These are phyloP conservation scores for Ispidina picta DNA, from an alignment of 2,797 vertebrate species.

Conservation along the genomic window DNA sequence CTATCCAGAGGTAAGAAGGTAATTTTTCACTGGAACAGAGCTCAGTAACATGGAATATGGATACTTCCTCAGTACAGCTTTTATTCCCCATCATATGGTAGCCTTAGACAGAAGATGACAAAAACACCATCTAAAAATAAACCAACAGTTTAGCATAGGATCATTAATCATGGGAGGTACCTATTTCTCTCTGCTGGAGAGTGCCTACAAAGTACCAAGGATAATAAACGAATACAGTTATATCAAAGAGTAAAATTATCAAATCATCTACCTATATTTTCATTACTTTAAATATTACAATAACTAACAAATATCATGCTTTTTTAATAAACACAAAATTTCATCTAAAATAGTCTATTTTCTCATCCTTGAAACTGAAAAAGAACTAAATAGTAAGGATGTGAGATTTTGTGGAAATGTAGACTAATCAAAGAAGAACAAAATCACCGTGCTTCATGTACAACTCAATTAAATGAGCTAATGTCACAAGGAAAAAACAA, in stretches of 20 bases:
- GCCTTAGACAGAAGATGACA: not conserved
- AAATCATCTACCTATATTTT: not conserved
- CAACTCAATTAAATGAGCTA: not conserved
- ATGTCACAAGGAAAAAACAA: not conserved
- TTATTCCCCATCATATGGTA: not conserved
- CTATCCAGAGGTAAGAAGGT: not conserved
- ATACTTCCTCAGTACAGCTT: not conserved
- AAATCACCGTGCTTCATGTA: not conserved
- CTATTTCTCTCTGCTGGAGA: not conserved
- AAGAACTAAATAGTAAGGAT: not conserved
- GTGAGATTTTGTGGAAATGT: not conserved
- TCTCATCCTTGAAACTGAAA: not conserved
- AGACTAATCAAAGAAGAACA: not conserved
- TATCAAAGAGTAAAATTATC: not conserved
- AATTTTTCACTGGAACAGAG: not conserved
- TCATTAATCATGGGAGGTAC: not conserved
- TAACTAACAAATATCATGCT: not conserved
- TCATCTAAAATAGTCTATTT: not conserved
- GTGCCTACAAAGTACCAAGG: not conserved
- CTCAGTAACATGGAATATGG: not conserved
- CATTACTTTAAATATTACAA: not conserved
- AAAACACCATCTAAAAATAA: not conserved
- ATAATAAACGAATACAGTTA: not conserved
- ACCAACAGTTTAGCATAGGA: not conserved
- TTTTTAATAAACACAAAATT: not conserved